Evolutionary conservation across 1,140 invertebrate species (phyloP).

Genomic region (Thaumetopoea pityocampa): DNA sequence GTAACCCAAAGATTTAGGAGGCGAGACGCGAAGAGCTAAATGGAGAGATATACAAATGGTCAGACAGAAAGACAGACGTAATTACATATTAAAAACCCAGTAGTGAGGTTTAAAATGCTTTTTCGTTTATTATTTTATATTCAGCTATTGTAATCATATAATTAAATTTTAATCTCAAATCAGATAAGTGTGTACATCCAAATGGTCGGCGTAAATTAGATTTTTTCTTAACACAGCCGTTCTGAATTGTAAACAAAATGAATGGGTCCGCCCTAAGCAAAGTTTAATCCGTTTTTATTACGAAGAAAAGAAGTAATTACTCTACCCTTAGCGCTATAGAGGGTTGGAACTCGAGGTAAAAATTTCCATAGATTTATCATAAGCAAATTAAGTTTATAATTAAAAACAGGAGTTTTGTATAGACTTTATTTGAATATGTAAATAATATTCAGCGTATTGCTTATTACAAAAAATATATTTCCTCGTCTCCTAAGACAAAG

Average conservation of each 20-base stretch:
- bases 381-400: slow-evolving; percentile 75
- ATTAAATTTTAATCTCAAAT: slow-evolving; percentile 57
- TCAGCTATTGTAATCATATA: too few relatives aligned
- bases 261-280: slow-evolving; percentile 72
- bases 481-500: slow-evolving; percentile 9
- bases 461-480: slow-evolving; percentile 13
- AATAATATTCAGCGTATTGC: slow-evolving; percentile 54
- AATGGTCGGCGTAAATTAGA: slow-evolving; percentile 54
- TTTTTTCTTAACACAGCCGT: slow-evolving; percentile 61
- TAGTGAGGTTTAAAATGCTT: too few relatives aligned
- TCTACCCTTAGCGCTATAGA: slow-evolving; percentile 67
- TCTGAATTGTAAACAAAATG: slow-evolving; percentile 74
- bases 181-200: slow-evolving; percentile 34
- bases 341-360: slow-evolving; percentile 69
- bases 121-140: slow-evolving; percentile 11
- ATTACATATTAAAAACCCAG: too few relatives aligned
- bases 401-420: slow-evolving; percentile 74
- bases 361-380: slow-evolving; percentile 76
- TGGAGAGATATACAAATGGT: too few relatives aligned
- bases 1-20: too few relatives aligned
- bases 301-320: slow-evolving; percentile 75
- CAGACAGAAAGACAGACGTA: too few relatives aligned
- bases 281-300: slow-evolving; percentile 76
- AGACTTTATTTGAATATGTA: slow-evolving; percentile 71
- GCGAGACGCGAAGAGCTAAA: too few relatives aligned